Percentiles rank a stretch among this genome's conserved stretches.
These are phyloP conservation scores for Barbus barbus DNA, from an alignment of 2,113 vertebrate genomes.

Conservation along the genomic window DNA sequence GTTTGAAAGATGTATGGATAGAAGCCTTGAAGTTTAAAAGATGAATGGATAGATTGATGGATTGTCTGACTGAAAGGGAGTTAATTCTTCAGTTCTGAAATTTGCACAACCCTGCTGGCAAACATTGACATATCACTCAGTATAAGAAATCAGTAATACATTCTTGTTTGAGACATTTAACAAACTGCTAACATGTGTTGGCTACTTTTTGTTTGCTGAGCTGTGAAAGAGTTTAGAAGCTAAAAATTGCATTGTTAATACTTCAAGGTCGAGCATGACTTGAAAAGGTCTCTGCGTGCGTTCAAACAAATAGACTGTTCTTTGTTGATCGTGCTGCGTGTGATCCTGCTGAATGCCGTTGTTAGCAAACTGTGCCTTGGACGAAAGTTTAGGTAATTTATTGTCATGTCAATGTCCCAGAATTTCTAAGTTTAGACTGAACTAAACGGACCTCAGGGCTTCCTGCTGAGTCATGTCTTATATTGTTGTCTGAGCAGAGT, in stretches of 20 bases:
- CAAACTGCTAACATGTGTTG: neutral
- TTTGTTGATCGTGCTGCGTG: neutral
- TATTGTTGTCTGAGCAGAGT: slow-evolving; percentile 16
- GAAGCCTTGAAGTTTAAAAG: neutral
- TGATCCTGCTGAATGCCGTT: neutral
- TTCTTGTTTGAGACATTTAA: neutral
- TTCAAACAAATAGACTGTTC: slow-evolving; percentile 26
- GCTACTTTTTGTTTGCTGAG: neutral
- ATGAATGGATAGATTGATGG: neutral
- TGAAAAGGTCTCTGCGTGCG: slow-evolving; percentile 15
- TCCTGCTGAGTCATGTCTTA: slow-evolving; percentile 15
- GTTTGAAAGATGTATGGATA: neutral
- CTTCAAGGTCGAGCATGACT: neutral
- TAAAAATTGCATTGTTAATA: neutral
- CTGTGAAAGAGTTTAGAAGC: neutral
- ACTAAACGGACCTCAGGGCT: slow-evolving; percentile 5
- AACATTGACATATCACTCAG: neutral
- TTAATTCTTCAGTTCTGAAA: neutral
- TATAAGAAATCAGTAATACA: neutral
- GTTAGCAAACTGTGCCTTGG: neutral
- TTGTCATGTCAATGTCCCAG: neutral
- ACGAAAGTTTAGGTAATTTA: slow-evolving; percentile 17
- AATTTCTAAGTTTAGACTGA: slow-evolving; percentile 11
- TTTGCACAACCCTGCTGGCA: neutral
- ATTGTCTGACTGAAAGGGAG: no score